phyloP scores from a whole-genome alignment of 2,888 invertebrate species.

The Gryllus longicercus region DNA sequence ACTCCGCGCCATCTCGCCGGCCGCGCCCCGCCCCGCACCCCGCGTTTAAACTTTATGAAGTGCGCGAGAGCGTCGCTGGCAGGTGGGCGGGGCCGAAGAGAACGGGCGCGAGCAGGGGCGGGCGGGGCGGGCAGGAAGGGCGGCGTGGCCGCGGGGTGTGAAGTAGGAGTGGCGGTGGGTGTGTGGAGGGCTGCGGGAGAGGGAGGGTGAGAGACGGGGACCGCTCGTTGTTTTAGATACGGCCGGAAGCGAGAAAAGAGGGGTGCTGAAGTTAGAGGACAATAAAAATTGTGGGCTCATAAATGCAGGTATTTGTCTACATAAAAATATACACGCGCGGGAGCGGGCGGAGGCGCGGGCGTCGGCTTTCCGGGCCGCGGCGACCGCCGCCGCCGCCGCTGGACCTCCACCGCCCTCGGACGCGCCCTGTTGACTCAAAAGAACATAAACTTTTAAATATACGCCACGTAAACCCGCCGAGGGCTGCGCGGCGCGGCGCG shows the following conservation, averaged over 20 bases:
- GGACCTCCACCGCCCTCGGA: not conserved
- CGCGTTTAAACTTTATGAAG: not conserved
- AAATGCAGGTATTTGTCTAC: conserved; percentile 17
- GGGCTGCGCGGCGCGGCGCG: no score
- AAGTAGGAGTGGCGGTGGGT: not conserved
- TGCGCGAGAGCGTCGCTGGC: not conserved
- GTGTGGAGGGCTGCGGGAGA: not conserved
- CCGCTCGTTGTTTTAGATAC: not conserved
- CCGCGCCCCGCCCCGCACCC: not conserved
- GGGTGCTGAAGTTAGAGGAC: conserved; percentile 9
- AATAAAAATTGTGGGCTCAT: conserved; percentile 10
- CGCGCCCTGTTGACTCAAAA: not conserved
- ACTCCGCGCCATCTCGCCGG: not conserved
- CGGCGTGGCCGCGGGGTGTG: not conserved
- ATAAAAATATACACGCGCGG: conserved; percentile 6
- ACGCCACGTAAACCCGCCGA: not conserved
- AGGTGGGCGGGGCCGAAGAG: not conserved
- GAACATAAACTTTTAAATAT: conserved; percentile 17
- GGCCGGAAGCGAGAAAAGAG: conserved; percentile 17
- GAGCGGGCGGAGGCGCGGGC: not conserved
- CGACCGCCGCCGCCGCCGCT: not conserved
- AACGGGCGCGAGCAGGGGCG: not conserved
- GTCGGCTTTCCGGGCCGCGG: not conserved
- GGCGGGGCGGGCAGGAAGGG: not conserved
- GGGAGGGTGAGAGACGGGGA: not conserved